Base-by-base conservation (phyloP, 1,140 invertebrate species). In the Drosophila persimilis region DNA sequence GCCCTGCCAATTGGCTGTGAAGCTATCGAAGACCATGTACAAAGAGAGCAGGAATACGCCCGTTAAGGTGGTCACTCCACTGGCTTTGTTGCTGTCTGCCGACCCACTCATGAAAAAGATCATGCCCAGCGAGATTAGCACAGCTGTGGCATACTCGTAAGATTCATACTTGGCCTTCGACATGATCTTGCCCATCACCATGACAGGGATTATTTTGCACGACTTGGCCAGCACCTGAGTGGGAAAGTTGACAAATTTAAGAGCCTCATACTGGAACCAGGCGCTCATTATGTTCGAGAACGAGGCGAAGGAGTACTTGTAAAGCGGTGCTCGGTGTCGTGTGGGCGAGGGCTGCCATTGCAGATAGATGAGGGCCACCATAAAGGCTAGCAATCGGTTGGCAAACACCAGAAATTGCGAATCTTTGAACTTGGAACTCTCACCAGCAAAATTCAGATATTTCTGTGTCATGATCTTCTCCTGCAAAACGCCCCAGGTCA, bases 251-350 rank as follows among this genome's bases (percentile, higher is more conserved):
- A 99, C 97, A 93, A 96, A 99, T 92, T 99, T 99, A 3, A 99
- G 93, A 20, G 98, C 98, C 93, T 99, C 99, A 91, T 99, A 99
- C 92, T 99, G 99, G 92, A 98, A 99, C 98, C 98, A 99, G 44
- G 97, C 98, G 91, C 98, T 99, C 94, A 99, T 95, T 64, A 99
- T 98, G 92, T 99, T 99, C 15, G 98, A 99, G 77, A 99, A 95
- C 0, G 98, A 98, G 91, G 97, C 98, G 92, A 96, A 99, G 0
- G 96, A 96, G 93, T 99, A 99, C 92, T 98, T 98, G 92, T 99
- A 99, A 2, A 99, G 92, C 4, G 99, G 98, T 52, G 97, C 96
- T 46, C 93, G 93, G 80, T 97, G 95, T 6, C 94, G 92, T 6
- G 96, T 94, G 72, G 96, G 95, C 48, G 94, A 91, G 11, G 91